These are phyloP conservation scores for Labroides dimidiatus DNA, from an alignment of 2,797 vertebrate species.

Conservation along the genomic window DNA sequence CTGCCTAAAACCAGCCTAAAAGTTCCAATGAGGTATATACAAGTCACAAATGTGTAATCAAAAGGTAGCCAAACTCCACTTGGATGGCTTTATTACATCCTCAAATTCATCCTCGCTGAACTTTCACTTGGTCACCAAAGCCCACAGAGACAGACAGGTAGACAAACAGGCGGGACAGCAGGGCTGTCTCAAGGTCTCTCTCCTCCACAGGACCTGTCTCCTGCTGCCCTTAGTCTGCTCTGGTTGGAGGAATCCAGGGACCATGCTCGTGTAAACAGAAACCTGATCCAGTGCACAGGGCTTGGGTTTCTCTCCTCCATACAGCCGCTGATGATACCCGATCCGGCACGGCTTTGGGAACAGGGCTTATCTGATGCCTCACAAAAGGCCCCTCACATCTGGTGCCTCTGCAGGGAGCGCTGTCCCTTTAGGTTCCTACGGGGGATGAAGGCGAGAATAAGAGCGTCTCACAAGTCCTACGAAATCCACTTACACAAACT, in stretches of 20 bases:
- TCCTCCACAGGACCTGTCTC: constrained; percentile 35
- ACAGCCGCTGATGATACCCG: constrained; percentile 89
- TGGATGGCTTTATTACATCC: background rate
- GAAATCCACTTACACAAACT: constrained; percentile 87
- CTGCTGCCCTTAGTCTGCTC: constrained; percentile 43
- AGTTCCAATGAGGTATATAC: background rate
- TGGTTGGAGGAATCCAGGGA: constrained; percentile 90
- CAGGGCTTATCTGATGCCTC: constrained; percentile 93
- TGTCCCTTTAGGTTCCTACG: constrained; percentile 85
- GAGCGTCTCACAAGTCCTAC: constrained; percentile 85
- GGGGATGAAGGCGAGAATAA: constrained; percentile 66
- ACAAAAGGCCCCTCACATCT: constrained; percentile 89
- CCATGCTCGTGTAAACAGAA: constrained; percentile 93
- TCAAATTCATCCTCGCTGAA: constrained; percentile 1
- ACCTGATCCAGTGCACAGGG: constrained; percentile 84
- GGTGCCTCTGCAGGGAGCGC: constrained; percentile 90
- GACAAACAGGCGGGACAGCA: constrained; percentile 49
- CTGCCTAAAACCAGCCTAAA: background rate
- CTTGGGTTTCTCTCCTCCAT: constrained; percentile 89
- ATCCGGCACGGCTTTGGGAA: constrained; percentile 90
- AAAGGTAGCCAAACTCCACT: background rate
- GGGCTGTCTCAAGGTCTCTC: constrained; percentile 62
- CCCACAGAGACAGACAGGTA: constrained; percentile 48
- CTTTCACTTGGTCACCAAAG: constrained; percentile 27
- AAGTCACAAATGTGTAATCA: background rate